Base-by-base conservation (phyloP, 1,140 invertebrate species). In the Drosophila ironensis region DNA sequence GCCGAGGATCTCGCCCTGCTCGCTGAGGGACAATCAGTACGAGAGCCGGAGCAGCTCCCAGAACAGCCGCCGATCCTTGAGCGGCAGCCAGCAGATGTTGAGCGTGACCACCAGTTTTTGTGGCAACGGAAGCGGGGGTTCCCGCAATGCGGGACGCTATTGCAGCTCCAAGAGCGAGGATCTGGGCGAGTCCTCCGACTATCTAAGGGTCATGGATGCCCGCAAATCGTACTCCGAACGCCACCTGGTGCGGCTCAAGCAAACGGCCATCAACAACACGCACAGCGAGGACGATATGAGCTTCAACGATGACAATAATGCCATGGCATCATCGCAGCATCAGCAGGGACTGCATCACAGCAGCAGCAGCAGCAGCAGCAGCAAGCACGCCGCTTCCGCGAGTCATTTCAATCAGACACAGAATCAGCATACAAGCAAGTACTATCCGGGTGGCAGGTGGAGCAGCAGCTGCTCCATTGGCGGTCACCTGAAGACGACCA, bases 221-320 rank as follows among this genome's bases (percentile, higher is more conserved):
- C 74, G 88, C 9, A 88, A 90, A 42, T 88, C 88, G 1, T 88
- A 90, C 25, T 90, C 89, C 27, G 89, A 90, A 19, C 59, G 89
- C 3, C 87, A 89, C 51, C 44, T 89, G 52, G 82, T 88, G 28
- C 77, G 78, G 42, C 71, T 90, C 6, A 89, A 89, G 38, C 89
- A 90, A 54, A 90, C 88, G 24, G 89, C 89, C 22, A 90, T 90
- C 0, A 90, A 75, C 12, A 89, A 86, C 28, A 89, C 76, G 7
- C 77, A 82, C 52, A 81, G 86, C 41, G 76, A 89, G 68, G 88
- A 89, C 24, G 88, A 88, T 35, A 75, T 84, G 35, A 89, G 81
- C 76, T 88, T 88, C 76, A 88, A 87, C 60, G 88, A 90, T 60
- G 88, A 89, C 78, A 88, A 89, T 87, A 88, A 88, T 76, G 22